Conservation (phyloP, 1,140 invertebrate species). For the Anthonomus grandis region DNA sequence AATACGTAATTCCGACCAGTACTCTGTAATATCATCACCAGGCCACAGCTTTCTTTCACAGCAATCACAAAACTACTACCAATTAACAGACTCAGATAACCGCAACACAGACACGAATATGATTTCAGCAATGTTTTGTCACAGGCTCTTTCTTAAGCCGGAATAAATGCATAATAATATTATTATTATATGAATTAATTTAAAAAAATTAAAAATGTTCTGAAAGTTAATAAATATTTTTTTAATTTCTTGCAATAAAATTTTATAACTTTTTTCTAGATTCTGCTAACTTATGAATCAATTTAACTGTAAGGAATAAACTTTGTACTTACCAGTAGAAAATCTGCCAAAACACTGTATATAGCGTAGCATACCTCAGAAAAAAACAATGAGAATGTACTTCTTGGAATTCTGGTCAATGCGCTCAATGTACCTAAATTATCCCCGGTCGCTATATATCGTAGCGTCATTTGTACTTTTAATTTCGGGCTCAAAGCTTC, state of each 20-base stretch:
- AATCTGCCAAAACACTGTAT: no score
- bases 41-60: not conserved
- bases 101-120: not conserved
- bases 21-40: conserved; percentile 12
- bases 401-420: no score
- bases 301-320: conserved; percentile 9
- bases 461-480: no score
- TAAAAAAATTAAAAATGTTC: conserved; percentile 7
- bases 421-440: not conserved
- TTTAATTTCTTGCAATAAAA: conserved; percentile 9
- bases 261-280: no score
- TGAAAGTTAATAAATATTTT: conserved; percentile 2
- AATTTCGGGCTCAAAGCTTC: no score
- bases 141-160: not conserved
- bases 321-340: not conserved
- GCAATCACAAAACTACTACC: conserved; percentile 11
- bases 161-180: not conserved
- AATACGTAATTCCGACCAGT: not conserved
- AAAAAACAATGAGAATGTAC: no score
- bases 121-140: conserved; percentile 8
- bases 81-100: conserved; percentile 3
- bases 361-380: no score
- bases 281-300: conserved; percentile 12
- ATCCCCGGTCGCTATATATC: conserved; percentile 6
- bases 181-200: conserved; percentile 1